A percentile compares a stretch with the other conserved stretches of the same genome.
phyloP scores from a whole-genome alignment of 2,113 vertebrate genomes.

The Clupea harengus region DNA sequence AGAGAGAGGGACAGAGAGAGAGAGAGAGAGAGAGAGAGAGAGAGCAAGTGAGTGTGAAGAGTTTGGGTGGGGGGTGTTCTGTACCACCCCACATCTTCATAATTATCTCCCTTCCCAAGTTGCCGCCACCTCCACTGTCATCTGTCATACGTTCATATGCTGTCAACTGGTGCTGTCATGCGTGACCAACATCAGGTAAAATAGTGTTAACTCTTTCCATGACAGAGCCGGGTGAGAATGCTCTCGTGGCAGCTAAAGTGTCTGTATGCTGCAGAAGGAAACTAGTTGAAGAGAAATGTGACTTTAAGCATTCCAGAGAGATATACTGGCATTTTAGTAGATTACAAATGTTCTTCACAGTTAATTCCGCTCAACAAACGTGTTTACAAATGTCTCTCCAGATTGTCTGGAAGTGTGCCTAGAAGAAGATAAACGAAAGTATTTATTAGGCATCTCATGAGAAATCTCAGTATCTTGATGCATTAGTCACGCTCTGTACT shows the following conservation, averaged over 20 bases:
- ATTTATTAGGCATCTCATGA: slow-evolving; percentile 2
- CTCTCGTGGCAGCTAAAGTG: slow-evolving; percentile 60
- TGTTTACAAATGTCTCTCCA: slow-evolving; percentile 19
- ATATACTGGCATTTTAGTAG: background rate
- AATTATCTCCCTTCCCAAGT: slow-evolving; percentile 60
- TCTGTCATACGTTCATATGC: slow-evolving; percentile 74
- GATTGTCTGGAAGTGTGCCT: slow-evolving; percentile 4
- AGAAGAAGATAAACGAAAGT: slow-evolving; percentile 10
- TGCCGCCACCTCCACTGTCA: slow-evolving; percentile 65
- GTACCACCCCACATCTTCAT: slow-evolving; percentile 68
- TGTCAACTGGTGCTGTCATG: slow-evolving; percentile 73
- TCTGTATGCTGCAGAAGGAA: slow-evolving; percentile 41
- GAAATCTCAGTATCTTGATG: background rate
- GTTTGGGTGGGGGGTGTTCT: slow-evolving; percentile 43
- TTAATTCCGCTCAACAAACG: slow-evolving; percentile 24
- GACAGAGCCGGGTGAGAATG: slow-evolving; percentile 33
- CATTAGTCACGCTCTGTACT: background rate
- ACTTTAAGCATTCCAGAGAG: background rate
- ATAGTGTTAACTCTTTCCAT: slow-evolving; percentile 63
- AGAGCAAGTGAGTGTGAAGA: background rate
- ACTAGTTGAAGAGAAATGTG: slow-evolving; percentile 25
- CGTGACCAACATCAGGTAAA: slow-evolving; percentile 69
- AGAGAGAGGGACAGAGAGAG: background rate
- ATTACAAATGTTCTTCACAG: slow-evolving; percentile 26
- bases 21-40: background rate